Conservation (phyloP, 2,113 vertebrate genomes). For the Steatornis caripensis region DNA sequence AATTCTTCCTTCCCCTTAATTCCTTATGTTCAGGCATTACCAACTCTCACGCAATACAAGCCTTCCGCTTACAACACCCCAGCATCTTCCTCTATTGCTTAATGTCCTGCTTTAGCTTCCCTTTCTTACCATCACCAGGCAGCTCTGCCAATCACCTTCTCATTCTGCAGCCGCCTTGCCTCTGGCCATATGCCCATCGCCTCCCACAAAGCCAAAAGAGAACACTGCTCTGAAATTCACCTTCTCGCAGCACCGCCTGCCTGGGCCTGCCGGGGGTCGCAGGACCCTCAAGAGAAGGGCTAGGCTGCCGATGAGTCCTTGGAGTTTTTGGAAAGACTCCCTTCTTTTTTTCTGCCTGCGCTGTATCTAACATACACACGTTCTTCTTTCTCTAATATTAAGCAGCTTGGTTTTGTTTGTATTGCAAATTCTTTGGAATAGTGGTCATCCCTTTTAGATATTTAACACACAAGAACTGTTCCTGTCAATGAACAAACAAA, state of each 20-base stretch:
- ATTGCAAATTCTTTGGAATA: background rate
- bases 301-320: background rate
- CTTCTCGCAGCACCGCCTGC: background rate
- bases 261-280: background rate
- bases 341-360: background rate
- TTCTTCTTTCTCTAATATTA: background rate
- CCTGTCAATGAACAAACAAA: background rate
- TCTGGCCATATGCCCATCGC: background rate
- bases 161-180: background rate
- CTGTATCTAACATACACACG: background rate
- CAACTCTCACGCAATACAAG: background rate
- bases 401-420: background rate
- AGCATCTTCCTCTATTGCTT: background rate
- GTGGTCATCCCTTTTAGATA: background rate
- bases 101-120: background rate
- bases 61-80: background rate
- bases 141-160: background rate
- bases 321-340: background rate
- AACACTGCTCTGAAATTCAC: background rate
- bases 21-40: background rate
- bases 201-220: background rate
- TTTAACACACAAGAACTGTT: background rate
- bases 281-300: rapidly evolving
- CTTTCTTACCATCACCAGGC: background rate
- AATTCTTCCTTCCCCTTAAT: background rate